Conservation (phyloP, 1,140 invertebrate species). For the Cherax destructor region DNA sequence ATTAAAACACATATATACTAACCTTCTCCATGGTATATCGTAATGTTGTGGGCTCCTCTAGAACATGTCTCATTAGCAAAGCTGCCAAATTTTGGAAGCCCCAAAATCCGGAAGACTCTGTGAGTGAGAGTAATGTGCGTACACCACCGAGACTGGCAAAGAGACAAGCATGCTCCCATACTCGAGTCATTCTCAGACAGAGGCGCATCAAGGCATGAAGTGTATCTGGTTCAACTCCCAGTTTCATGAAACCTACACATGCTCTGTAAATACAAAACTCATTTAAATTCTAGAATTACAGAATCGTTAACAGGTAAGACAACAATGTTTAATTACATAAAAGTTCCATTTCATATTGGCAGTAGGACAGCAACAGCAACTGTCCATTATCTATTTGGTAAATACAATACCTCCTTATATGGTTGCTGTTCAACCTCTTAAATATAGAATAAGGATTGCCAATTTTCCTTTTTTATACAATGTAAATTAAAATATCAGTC, state of each 20-base stretch:
- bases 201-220: slow-evolving; percentile 86
- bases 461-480: too few species aligned
- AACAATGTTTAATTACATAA: slow-evolving; percentile 34
- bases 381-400: too few species aligned
- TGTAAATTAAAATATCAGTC: too few species aligned
- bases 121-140: slow-evolving; percentile 83
- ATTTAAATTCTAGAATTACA: not conserved
- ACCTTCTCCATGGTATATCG: slow-evolving; percentile 89
- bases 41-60: slow-evolving; percentile 87
- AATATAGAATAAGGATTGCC: too few species aligned
- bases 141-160: slow-evolving; percentile 87
- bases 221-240: slow-evolving; percentile 86
- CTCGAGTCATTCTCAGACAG: slow-evolving; percentile 85
- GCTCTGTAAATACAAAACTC: slow-evolving; percentile 75
- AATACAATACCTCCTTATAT: too few species aligned
- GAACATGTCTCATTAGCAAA: slow-evolving; percentile 87
- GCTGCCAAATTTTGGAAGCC: slow-evolving; percentile 88
- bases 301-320: not conserved
- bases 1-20: not conserved
- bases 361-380: too few species aligned
- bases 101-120: slow-evolving; percentile 83
- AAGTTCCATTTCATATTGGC: slow-evolving; percentile 26
- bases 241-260: slow-evolving; percentile 84
- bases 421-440: too few species aligned
- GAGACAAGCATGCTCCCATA: slow-evolving; percentile 84